Base-by-base conservation (phyloP, 2,113 vertebrate genomes). In the Daphoenositta chrysoptera region DNA sequence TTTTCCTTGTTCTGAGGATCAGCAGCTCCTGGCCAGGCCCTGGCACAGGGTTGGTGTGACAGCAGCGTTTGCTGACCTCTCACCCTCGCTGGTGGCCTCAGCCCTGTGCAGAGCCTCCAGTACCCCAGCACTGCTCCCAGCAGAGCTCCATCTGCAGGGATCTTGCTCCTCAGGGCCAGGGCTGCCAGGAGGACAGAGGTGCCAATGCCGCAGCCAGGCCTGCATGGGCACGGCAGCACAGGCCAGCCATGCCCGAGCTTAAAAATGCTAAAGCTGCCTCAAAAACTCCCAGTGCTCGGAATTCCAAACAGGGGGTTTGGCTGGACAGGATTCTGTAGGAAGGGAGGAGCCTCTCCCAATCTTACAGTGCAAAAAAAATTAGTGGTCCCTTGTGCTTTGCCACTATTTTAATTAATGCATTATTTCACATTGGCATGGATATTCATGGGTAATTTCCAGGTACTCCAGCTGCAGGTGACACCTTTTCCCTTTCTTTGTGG, bases 41-140 rank as follows among this genome's bases (percentile, higher is more conserved):
- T 28, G 39, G 3, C 2, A 15, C n/a, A 10, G 5, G n/a, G 28
- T 63, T 22, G 0, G 20, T 6, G 61, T 15, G 27, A 10, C 7
- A n/a, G 56, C 9, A 3, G 27, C 3, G 4, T 13, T n/a, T 26
- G 33, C 37, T 42, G 18, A 15, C 22, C 27, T 51, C 56, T 7
- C 26, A 17, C 27, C 50, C 27, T 11, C 12, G 3, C 3, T 30
- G 44, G 30, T 27, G 30, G 30, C 19, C 16, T 13, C 70, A 65
- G 69, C 40, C 50, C 56, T 2, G 12, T 2, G 8, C 60, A 15
- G n/a, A 40, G 61, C 44, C 35, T 13, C 18, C 12, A 48, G 9
- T 2, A 6, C 6, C 26, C 7, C 28, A 9, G 18, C 27, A 1
- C 15, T 27, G n/a, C 48, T 33, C 19, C 30, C 40, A 9, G 15